A percentile compares a stretch with the other conserved stretches of the same genome.
Conservation (phyloP, 1,140 invertebrate genomes). For the Drosophila sp. region DNA sequence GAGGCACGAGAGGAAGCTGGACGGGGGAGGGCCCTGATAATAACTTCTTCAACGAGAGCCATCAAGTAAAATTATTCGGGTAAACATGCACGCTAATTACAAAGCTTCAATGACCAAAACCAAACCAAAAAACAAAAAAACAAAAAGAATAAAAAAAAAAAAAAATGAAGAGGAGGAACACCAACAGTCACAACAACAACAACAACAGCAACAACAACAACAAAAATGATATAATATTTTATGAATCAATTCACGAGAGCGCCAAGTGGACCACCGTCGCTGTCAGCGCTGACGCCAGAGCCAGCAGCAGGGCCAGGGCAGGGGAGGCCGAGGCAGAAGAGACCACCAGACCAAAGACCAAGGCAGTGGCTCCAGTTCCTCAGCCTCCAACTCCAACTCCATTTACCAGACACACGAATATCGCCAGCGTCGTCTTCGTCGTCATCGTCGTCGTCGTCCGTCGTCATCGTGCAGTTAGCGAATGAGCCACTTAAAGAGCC, state of each 20-base stretch:
- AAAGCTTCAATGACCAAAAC: conserved; percentile 61
- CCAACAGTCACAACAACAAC: conserved; percentile 20
- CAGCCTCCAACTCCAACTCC: not conserved
- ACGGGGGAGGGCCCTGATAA: conserved; percentile 50
- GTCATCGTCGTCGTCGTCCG: conserved; percentile 20
- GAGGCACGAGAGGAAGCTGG: conserved; percentile 3
- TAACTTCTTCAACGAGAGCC: conserved; percentile 79
- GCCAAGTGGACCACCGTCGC: conserved; percentile 79
- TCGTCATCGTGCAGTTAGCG: conserved; percentile 78
- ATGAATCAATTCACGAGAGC: conserved; percentile 81
- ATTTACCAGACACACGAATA: conserved; percentile 69
- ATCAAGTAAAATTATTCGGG: conserved; percentile 80
- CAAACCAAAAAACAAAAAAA: conserved; percentile 31
- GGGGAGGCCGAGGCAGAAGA: not conserved
- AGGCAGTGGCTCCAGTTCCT: not conserved
- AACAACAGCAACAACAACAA: conserved; percentile 7
- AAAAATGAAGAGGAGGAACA: conserved; percentile 12
- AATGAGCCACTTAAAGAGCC: conserved; percentile 81
- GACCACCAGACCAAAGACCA: not conserved
- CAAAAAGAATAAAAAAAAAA: conserved; percentile 7
- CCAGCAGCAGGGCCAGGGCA: conserved; percentile 9
- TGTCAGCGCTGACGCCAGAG: conserved; percentile 64
- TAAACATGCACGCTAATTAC: conserved; percentile 81
- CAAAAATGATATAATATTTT: conserved; percentile 80
- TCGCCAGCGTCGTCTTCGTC: conserved; percentile 54